Evolutionary conservation across 2,797 vertebrate genomes (phyloP).

Genomic region (Limnodromus scolopaceus): DNA sequence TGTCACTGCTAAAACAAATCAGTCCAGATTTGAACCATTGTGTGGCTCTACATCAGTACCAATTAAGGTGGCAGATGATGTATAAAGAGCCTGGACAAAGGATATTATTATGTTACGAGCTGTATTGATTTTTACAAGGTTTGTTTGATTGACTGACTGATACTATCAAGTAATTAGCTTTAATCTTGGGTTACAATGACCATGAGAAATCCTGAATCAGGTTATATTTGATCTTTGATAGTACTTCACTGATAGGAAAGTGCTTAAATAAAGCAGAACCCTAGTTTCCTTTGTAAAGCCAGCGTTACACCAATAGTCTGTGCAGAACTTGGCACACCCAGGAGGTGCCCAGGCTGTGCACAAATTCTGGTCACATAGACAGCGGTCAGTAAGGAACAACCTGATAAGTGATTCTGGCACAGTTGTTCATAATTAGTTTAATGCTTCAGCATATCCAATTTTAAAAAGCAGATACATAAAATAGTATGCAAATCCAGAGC

Average conservation of each 20-base stretch:
- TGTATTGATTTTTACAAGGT: conserved; percentile 64
- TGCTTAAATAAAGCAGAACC: conserved; percentile 27
- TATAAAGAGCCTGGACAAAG: conserved; percentile 61
- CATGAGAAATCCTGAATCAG: conserved; percentile 47
- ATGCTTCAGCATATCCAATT: not conserved
- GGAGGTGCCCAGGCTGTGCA: not conserved
- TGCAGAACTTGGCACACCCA: not conserved
- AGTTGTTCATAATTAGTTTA: not conserved
- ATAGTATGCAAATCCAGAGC: not conserved
- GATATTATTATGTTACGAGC: conserved; percentile 65
- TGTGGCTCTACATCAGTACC: conserved; percentile 45
- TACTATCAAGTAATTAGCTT: conserved; percentile 65
- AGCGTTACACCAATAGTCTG: not conserved
- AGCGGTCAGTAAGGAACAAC: not conserved
- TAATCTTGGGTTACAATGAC: conserved; percentile 52
- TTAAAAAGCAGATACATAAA: not conserved
- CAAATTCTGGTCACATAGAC: not conserved
- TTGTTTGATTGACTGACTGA: conserved; percentile 69
- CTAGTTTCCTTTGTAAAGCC: not conserved
- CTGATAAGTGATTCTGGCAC: not conserved
- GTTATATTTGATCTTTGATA: conserved; percentile 44
- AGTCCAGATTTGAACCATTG: conserved; percentile 43
- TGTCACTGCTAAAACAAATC: conserved; percentile 60
- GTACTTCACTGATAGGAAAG: not conserved
- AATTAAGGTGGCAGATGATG: conserved; percentile 66